Evolutionary conservation across 2,888 invertebrate genomes (phyloP), one percentile per base, ranked within the genome.

Genomic region (Onthophagus sagittarius): DNA sequence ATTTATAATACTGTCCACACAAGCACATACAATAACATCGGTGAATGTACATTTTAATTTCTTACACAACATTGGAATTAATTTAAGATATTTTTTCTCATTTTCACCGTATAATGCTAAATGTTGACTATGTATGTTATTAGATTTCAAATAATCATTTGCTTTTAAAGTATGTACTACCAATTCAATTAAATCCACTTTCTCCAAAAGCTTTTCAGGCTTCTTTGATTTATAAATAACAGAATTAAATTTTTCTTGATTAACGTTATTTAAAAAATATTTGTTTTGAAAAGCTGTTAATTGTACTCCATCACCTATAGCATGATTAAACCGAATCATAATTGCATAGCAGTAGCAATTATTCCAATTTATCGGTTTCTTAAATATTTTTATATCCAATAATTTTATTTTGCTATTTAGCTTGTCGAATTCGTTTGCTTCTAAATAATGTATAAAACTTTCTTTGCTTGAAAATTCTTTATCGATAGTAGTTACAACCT

Each of bases 91-190:
- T 6, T 64, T 64, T 64, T 13, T 13, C 14, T 64, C 64, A 64
- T 64, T 9, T 64, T 64, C 64, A n/a, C 13, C 1, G 15, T 15
- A 64, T n/a, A 13, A 11, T 7, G 64, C 64, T 1, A 64, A 15
- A 13, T 64, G 11, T 13, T 5, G 4, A 13, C 23, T 64, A 13
- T 64, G 64, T 13, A 64, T 3, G 1, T n/a, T 13, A 64, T 13
- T 64, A 15, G 13, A 64, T 64, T 64, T 64, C n/a, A n/a, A n/a
- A n/a, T n/a, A n/a, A n/a, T n/a, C n/a, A 64, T 64, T 64, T 15
- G 64, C 9, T 23, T 23, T 23, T n/a, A n/a, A n/a, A n/a, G n/a
- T n/a, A n/a, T n/a, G n/a, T n/a, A n/a, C n/a, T n/a, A n/a, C n/a
- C n/a, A n/a, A n/a, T n/a, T n/a, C n/a, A n/a, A n/a, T n/a, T n/a